Evolutionary conservation across 2,888 invertebrate genomes (phyloP).

Genomic region (Iphiclides podalirius): DNA sequence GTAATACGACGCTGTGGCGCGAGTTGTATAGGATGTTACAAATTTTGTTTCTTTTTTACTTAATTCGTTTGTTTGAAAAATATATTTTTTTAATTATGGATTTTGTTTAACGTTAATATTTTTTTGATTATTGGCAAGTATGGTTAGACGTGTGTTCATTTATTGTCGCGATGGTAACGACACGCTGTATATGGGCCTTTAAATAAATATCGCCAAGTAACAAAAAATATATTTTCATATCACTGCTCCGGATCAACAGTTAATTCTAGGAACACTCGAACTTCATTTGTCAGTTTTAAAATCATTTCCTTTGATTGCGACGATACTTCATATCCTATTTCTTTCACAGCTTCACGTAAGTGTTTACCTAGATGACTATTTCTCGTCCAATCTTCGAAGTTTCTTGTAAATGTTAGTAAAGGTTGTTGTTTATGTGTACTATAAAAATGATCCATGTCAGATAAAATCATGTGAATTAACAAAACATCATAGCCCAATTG

Average conservation of each 20-base stretch:
- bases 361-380: conserved; percentile 29
- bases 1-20: too few relatives aligned
- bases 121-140: too few relatives aligned
- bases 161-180: too few relatives aligned
- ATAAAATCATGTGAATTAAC: conserved; percentile 50
- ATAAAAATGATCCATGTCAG: conserved; percentile 59
- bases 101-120: too few relatives aligned
- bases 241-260: conserved; percentile 45
- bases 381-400: conserved; percentile 37
- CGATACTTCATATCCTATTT: conserved; percentile 36
- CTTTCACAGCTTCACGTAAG: conserved; percentile 38
- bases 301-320: conserved; percentile 37
- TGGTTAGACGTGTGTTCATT: too few relatives aligned
- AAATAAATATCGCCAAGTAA: too few relatives aligned
- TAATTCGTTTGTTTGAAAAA: too few relatives aligned
- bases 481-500: conserved; percentile 42
- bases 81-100: too few relatives aligned
- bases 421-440: conserved; percentile 39
- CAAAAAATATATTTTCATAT: too few relatives aligned
- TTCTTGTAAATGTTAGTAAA: conserved; percentile 44
- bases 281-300: conserved; percentile 47
- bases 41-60: too few relatives aligned
- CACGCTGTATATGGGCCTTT: too few relatives aligned
- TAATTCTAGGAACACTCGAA: conserved; percentile 53
- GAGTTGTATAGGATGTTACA: too few relatives aligned